Conservation (phyloP, 2,797 vertebrate genomes). For the Syngnathus rostellatus region DNA sequence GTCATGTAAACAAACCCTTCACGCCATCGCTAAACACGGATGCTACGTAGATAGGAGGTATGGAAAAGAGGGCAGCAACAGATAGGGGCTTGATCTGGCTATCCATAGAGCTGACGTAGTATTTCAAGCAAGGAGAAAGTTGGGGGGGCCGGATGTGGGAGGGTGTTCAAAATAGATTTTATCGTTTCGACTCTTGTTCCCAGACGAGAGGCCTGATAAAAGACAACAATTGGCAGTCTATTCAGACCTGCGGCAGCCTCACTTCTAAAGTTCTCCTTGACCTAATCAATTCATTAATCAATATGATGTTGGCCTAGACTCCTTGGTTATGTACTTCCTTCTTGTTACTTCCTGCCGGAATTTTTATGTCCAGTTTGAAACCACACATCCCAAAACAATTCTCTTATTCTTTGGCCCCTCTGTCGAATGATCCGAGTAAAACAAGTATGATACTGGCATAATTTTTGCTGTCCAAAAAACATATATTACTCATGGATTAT, state of each 20-base stretch:
- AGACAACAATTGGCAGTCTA: conserved; percentile 40
- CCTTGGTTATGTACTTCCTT: neutral
- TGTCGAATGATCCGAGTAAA: too few relatives aligned
- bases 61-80: conserved; percentile 35
- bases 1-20: neutral
- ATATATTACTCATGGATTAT: too few relatives aligned
- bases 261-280: conserved; percentile 23
- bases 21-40: neutral
- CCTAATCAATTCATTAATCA: conserved; percentile 3
- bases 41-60: neutral
- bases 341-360: too few relatives aligned
- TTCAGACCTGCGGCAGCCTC: conserved; percentile 16
- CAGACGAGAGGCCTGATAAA: conserved; percentile 30
- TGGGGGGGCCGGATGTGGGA: conserved; percentile 4
- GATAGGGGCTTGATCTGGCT: conserved; percentile 21
- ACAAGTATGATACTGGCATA: too few relatives aligned
- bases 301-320: neutral
- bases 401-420: too few relatives aligned
- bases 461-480: too few relatives aligned
- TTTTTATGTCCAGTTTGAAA: too few relatives aligned
- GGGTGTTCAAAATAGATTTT: conserved; percentile 52
- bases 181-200: conserved; percentile 43
- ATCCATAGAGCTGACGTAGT: conserved; percentile 29
- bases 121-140: conserved; percentile 22
- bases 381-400: too few relatives aligned